phyloP scores from a whole-genome alignment of 2,113 vertebrate species.

The Caretta caretta region DNA sequence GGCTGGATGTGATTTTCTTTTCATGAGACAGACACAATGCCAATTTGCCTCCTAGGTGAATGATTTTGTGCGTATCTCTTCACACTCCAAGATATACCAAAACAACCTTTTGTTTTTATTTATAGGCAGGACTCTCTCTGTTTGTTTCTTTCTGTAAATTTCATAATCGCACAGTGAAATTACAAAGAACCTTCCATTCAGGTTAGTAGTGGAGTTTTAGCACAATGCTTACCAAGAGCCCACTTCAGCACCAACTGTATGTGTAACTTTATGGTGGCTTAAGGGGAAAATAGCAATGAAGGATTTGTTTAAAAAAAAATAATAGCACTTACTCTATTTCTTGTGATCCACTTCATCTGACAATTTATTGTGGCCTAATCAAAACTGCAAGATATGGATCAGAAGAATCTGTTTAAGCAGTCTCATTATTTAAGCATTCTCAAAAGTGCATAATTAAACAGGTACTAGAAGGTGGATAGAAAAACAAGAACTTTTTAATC shows the following conservation, averaged over 20 bases:
- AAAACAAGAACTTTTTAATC: neutral
- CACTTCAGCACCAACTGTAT: neutral
- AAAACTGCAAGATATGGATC: neutral
- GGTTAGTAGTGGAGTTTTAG: neutral
- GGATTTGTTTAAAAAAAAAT: neutral
- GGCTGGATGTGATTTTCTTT: no score
- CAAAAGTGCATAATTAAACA: neutral
- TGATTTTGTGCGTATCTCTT: no score
- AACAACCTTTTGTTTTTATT: no score
- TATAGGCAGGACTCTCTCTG: no score
- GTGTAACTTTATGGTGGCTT: neutral
- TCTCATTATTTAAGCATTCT: neutral
- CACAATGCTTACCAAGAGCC: no score
- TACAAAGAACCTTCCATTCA: neutral
- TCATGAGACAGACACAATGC: no score
- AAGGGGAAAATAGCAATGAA: neutral
- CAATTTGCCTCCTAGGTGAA: no score
- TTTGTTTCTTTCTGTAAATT: neutral
- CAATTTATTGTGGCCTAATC: neutral
- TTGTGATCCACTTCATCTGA: neutral
- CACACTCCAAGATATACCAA: no score
- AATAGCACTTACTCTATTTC: neutral
- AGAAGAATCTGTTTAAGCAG: neutral
- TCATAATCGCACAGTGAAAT: neutral
- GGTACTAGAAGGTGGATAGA: neutral